A percentile compares a stretch with the other conserved stretches of the same genome.
These are phyloP conservation scores for Columba guinea DNA, from an alignment of 2,797 vertebrate genomes.

Conservation along the genomic window DNA sequence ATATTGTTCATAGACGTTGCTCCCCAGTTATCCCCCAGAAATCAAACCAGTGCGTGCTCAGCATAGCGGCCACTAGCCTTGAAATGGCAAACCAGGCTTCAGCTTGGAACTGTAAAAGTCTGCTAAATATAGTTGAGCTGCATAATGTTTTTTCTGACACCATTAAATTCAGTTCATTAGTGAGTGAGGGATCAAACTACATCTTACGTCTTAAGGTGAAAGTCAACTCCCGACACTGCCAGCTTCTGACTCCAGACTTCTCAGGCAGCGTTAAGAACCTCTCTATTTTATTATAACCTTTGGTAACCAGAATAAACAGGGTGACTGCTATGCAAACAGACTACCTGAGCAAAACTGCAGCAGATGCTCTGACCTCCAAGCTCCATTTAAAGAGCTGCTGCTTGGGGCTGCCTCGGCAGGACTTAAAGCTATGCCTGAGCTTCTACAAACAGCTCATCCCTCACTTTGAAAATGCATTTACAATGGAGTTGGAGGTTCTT, in stretches of 20 bases:
- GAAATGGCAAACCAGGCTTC: neutral
- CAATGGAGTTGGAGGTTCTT: neutral
- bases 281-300: neutral
- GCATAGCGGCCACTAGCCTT: accelerated
- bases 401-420: neutral
- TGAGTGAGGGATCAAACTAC: conserved; percentile 22
- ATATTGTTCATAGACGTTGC: neutral
- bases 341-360: neutral
- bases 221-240: neutral
- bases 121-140: neutral
- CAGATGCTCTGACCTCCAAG: neutral
- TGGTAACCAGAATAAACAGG: neutral
- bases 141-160: neutral
- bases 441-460: neutral
- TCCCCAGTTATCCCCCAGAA: neutral
- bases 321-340: neutral
- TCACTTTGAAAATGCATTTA: neutral
- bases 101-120: neutral
- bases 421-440: neutral
- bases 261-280: neutral
- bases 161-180: conserved; percentile 42
- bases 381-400: neutral
- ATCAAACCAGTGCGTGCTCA: accelerated
- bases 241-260: neutral
- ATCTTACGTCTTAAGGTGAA: neutral